Base-by-base conservation (phyloP, 2,888 invertebrate genomes). In the Periphyllus acericola region DNA sequence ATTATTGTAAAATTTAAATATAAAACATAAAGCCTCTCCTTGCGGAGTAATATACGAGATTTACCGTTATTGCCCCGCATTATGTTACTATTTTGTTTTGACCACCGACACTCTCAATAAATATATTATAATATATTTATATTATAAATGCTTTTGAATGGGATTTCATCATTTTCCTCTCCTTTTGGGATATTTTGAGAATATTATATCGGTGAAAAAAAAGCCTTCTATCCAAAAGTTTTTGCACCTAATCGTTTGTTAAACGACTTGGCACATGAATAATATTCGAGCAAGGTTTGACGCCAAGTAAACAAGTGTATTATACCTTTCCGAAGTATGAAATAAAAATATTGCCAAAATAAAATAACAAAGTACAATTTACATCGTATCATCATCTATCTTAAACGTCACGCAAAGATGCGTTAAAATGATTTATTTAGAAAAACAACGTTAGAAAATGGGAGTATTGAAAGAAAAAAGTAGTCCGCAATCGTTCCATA, bases 361-460 rank as follows among this genome's bases (percentile, higher is more conserved):
- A 40, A 74, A 40, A 40, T 74, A 11, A 78, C 52, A 21, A 78
- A 78, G 32, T 78, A 78, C 32, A 78, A 52, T 78, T 78, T 32
- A 78, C 78, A 32, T 78, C 78, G 11, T 52, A 32, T 52, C 32
- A 52, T 78, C 21, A 60, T 60, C 25, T 25, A 60, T 21, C 60
- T 60, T 21, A 5, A 60, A 21, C 78, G 29, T 52, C 9, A 55
- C 17, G 52, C 52, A 32, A 40, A 4, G 5, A 52, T 52, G 32
- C 32, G n/a, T 52, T 52, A 78, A 78, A 78, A 78, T 78, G 78
- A 78, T 78, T 78, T 52, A 78, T 52, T 19, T 78, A 52, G 19
- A 78, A 29, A 21, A 32, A 55, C 21, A 11, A 78, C 32, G 21
- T 32, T 78, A 25, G 29, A 29, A 76, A 76, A 46, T 21, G n/a